Evolutionary conservation across 2,797 vertebrate species (phyloP), one percentile per base, ranked within the genome.

Genomic region (Gymnoscopelus microlampas): DNA sequence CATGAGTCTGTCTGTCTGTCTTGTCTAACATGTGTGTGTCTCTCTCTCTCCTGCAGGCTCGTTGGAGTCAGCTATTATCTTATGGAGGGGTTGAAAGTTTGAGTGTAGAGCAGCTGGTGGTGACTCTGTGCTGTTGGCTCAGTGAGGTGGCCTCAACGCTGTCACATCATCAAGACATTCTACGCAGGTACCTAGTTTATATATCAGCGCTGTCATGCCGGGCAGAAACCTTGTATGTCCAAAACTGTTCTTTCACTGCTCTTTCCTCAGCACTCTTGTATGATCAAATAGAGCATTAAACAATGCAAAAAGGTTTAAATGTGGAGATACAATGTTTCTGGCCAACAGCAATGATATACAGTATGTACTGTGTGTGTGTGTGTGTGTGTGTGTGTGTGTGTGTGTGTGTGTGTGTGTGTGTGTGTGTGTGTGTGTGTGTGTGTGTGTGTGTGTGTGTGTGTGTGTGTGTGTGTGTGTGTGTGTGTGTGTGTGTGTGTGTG

Each of bases 21-120:
- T 19, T 23, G 15, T 54, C 11, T 44, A 15, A 35, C 23, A 7
- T 57, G 9, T 62, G 9, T 62, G 0, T 56, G 2, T 39, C 5
- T 66, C 3, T 58, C 3, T 58, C 12, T 7, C 0, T 47, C 54
- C 14, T 58, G 12, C 95, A 95, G 85, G 94, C 92, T 4, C 95
- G 95, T n/a, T 99, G 97, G 97, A 91, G 81, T 11, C 95, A 96
- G 61, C 92, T 95, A 65, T 93, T 94, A n/a, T 87, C 77, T 12
- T 85, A 87, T 0, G 51, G 93, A 68, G 60, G 80, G 81, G 59
- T 78, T 83, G 0, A 80, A 0, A 74, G 77, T 54, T 92, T 94
- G 11, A 91, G 91, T 71, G 81, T 95, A 10, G 91, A 91, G 1
- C 87, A 94, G 56, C 88, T 98, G 29, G 93, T 95, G 1, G 92